Conservation (phyloP, 2,113 vertebrate species). For the Gulo gulo region DNA sequence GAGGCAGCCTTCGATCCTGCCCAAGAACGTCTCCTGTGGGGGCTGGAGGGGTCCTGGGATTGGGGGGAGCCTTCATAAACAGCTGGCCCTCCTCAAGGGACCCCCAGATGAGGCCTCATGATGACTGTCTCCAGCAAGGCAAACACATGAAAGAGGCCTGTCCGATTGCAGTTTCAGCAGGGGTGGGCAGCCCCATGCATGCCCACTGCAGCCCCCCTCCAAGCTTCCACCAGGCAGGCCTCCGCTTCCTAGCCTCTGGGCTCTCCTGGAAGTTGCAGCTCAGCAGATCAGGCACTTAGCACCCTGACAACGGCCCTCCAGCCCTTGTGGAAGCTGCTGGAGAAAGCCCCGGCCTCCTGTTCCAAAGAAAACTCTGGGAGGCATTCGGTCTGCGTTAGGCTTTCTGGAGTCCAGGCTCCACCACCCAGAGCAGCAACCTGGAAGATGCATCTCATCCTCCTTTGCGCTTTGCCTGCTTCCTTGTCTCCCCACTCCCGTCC, state of each 20-base stretch:
- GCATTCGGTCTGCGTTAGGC: neutral
- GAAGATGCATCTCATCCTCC: neutral
- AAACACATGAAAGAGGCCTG: neutral
- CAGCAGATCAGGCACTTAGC: no score
- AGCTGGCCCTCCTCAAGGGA: neutral
- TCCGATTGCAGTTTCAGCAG: neutral
- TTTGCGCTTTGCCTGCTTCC: neutral
- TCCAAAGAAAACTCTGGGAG: neutral
- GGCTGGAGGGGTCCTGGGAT: neutral
- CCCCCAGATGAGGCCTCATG: neutral
- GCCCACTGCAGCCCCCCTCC: neutral
- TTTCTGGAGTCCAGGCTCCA: neutral
- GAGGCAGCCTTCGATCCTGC: neutral
- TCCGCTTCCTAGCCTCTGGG: neutral
- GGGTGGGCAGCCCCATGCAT: rapidly evolving
- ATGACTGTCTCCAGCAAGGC: no score
- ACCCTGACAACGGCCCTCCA: neutral
- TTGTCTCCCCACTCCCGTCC: neutral
- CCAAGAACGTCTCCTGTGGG: neutral
- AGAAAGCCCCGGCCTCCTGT: neutral
- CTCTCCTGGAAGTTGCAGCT: neutral
- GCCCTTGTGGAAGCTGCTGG: neutral
- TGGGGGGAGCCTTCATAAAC: neutral
- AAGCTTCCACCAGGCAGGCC: neutral
- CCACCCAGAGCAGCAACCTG: neutral